Conservation (phyloP, 2,888 invertebrate species). For the Cactoblastis cactorum region DNA sequence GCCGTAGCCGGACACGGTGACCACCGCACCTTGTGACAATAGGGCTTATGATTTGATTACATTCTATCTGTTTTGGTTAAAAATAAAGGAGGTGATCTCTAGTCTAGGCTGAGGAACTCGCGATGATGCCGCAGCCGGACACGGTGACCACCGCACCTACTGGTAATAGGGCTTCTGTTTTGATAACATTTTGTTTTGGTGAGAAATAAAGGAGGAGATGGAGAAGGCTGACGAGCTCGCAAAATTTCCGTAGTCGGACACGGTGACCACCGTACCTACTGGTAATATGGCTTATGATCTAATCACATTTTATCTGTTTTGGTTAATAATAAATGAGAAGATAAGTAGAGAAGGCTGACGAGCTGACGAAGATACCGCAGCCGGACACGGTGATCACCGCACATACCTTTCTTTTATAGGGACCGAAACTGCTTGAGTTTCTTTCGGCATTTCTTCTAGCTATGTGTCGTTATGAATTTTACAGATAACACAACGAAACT, state of each 20-base stretch:
- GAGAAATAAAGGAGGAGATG: too few species aligned
- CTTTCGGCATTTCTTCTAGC: too few species aligned
- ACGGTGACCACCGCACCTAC: slow-evolving; percentile 23
- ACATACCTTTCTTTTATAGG: too few species aligned
- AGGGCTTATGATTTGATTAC: neutral
- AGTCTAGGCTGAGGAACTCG: slow-evolving; percentile 75
- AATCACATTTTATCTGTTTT: neutral
- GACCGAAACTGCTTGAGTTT: too few species aligned
- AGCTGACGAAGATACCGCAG: slow-evolving; percentile 50
- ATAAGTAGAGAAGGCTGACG: slow-evolving; percentile 81
- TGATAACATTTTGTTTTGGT: neutral
- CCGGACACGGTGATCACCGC: slow-evolving; percentile 23
- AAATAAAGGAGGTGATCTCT: too few species aligned
- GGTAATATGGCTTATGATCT: slow-evolving; percentile 23
- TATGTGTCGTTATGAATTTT: too few species aligned
- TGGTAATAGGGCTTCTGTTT: slow-evolving; percentile 24
- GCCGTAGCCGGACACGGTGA: slow-evolving; percentile 32
- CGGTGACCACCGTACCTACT: slow-evolving; percentile 23
- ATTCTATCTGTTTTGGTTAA: too few species aligned
- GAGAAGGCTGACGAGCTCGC: slow-evolving; percentile 75
- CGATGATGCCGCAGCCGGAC: slow-evolving; percentile 44
- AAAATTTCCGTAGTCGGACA: slow-evolving; percentile 40
- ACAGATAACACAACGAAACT: too few species aligned
- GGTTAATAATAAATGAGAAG: too few species aligned
- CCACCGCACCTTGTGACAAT: slow-evolving; percentile 29